Conservation (phyloP, 2,113 vertebrate species). For the Callionymus lyra region DNA sequence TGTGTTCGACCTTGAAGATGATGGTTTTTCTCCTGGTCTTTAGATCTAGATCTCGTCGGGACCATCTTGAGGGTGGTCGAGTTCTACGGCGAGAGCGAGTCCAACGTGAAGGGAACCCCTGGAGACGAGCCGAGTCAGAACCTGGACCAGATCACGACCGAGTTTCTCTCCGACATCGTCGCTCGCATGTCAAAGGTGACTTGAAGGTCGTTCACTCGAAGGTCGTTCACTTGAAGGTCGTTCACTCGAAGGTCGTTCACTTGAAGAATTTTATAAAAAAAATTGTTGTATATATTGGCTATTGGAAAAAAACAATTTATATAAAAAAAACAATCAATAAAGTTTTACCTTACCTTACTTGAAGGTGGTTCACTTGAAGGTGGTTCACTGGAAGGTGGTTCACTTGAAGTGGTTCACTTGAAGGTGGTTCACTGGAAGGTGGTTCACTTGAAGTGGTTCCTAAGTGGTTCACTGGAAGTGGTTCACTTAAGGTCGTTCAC, state of each 20-base stretch:
- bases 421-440: no score
- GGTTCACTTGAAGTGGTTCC: no score
- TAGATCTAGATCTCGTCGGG: conserved; percentile 74
- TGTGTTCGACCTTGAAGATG: background rate
- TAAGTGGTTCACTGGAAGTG: no score
- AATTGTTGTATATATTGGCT: no score
- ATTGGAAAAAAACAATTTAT: background rate
- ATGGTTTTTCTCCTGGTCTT: conserved; percentile 1
- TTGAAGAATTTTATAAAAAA: no score
- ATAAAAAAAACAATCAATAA: background rate
- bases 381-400: no score
- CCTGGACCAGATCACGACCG: conserved; percentile 78
- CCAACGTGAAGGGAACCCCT: conserved; percentile 28
- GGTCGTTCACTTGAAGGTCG: no score
- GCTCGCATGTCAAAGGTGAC: conserved; percentile 58
- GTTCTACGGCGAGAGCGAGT: conserved; percentile 63
- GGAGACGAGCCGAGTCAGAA: conserved; percentile 75
- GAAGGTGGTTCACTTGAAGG: no score
- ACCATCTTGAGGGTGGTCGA: conserved; percentile 77
- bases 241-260: no score
- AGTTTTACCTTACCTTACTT: no score
- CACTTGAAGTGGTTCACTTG: no score
- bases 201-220: background rate
- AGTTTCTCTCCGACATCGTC: conserved; percentile 82
- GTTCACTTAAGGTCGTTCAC: no score